Evolutionary conservation across 2,888 invertebrate genomes (phyloP), one percentile per base, ranked within the genome.

Genomic region (Tyria jacobaeae): DNA sequence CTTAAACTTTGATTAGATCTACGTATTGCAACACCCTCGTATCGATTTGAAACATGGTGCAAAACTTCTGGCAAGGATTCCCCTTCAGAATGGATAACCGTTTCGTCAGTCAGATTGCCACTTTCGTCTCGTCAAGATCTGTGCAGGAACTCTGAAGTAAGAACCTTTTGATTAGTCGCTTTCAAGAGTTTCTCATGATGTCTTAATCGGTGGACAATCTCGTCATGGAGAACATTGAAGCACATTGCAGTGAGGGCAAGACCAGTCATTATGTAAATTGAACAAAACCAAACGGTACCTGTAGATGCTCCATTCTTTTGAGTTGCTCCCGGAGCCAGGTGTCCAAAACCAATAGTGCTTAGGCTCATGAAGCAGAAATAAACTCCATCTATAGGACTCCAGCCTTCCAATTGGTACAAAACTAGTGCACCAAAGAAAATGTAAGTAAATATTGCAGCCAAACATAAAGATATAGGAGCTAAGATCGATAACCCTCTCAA

Each of bases 361-460:
- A 99, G 95, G 83, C 98, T 98, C 96, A 99, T 98, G 90, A 99
- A 99, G 90, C 98, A 99, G 90, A 99, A 99, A 90, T 97, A 99
- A 79, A 98, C 96, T 60, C 97, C 97, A 83, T 99, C 98, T 66
- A 99, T 94, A 53, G 97, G 95, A 76, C 96, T 96, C 99, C 99
- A 99, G 80, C 97, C 97, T 88, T 99, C 99, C 88, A 99, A 95
- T 73, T 97, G 96, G 82, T 97, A 97, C 72, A 99, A 95, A 34
- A 98, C 96, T 64, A 98, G 95, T 1, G 99, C 98, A 6, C 99
- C 99, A 58, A 98, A 96, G 75, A 97, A 96, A 63, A 99, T 97
- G 88, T 99, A 99, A 70, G 97, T 96, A 71, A 98, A 96, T 95
- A 99, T 98, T 76, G 98, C 97, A 57, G 97, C 95, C 41, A 99